Percentiles rank a stretch among this genome's conserved stretches.
phyloP scores from a whole-genome alignment of 2,797 vertebrate species.

The Oryzias dopingdopingensis region DNA sequence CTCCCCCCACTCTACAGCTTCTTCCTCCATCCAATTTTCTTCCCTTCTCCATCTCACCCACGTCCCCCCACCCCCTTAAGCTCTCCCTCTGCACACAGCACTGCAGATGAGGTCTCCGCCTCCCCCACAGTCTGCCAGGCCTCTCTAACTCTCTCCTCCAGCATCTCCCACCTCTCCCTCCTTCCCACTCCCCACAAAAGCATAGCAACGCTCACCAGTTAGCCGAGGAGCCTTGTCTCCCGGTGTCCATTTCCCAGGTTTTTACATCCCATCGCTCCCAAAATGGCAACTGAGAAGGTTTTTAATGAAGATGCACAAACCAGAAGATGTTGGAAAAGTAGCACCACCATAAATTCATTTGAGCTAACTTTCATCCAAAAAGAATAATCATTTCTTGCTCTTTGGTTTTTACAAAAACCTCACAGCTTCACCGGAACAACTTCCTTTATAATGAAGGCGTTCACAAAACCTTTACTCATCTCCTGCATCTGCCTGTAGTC shows the following conservation, averaged over 20 bases:
- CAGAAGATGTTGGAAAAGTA: too few species aligned
- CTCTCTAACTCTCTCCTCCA: conserved; percentile 45
- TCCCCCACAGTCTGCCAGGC: conserved; percentile 62
- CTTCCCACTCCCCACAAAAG: conserved; percentile 53
- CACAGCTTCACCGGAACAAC: too few species aligned
- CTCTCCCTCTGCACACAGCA: conserved; percentile 66
- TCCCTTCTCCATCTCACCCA: conserved; percentile 18
- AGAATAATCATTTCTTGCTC: too few species aligned
- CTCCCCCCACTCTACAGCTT: conserved; percentile 3
- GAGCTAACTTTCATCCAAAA: too few species aligned
- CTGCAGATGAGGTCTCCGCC: conserved; percentile 69
- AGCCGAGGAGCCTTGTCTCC: conserved; percentile 56
- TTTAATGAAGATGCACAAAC: too few species aligned
- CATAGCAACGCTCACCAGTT: conserved; percentile 71
- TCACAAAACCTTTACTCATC: too few species aligned
- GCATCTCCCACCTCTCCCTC: conserved; percentile 46
- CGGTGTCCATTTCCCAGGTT: conserved; percentile 74
- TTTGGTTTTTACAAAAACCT: too few species aligned
- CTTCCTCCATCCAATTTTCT: neutral
- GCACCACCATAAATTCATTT: too few species aligned
- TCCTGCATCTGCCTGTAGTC: too few species aligned
- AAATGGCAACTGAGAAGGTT: too few species aligned
- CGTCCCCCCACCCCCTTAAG: conserved; percentile 15
- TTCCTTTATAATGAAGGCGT: too few species aligned
- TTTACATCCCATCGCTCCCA: conserved; percentile 28